Base-by-base conservation (phyloP, 2,797 vertebrate genomes). In the Pipistrellus kuhlii region DNA sequence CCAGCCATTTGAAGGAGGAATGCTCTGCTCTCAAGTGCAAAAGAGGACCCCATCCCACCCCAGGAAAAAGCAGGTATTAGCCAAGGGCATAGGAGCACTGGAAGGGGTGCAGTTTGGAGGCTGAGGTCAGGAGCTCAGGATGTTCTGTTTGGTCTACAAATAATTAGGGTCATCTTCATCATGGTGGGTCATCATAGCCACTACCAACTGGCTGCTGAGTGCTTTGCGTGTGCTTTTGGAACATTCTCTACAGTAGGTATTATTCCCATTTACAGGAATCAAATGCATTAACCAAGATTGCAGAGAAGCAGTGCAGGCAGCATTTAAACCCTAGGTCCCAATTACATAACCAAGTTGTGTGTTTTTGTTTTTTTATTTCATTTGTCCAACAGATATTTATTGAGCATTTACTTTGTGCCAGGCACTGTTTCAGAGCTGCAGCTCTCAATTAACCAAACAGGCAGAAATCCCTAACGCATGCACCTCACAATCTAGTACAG, bases 331-430 rank as follows among this genome's bases (percentile, higher is more conserved):
- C 48, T 32, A 38, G 57, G 59, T 75, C n/a, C 3, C 76, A 83
- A 30, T 13, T 30, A 32, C 88, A 53, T 53, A 77, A 30, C 9
- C 35, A 59, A 71, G 32, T 48, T 86, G 32, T 20, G 44, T 44
- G 44, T 44, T 9, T 44, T 51, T 51, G 27, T 78, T n/a, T 25
- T 41, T 41, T 41, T 41, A 41, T 41, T 41, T 41, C 5, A 9
- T n/a, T 35, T 69, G 35, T 30, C 46, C 53, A 1, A 21, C 46
- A 8, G 15, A 0, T 17, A 1, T 2, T 27, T 20, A 41, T 3
- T 2, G 1, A 10, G 38, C 8, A 0, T 15, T 23, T 23, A 12
- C 15, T 38, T 5, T 3, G n/a, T 23, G 13, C 51, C 38, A 35
- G 72, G 73, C 38, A 2, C 48, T 4, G 23, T 4, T 17, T 2